Evolutionary conservation across 2,113 vertebrate genomes (phyloP).

Genomic region (Epinephelus moara): DNA sequence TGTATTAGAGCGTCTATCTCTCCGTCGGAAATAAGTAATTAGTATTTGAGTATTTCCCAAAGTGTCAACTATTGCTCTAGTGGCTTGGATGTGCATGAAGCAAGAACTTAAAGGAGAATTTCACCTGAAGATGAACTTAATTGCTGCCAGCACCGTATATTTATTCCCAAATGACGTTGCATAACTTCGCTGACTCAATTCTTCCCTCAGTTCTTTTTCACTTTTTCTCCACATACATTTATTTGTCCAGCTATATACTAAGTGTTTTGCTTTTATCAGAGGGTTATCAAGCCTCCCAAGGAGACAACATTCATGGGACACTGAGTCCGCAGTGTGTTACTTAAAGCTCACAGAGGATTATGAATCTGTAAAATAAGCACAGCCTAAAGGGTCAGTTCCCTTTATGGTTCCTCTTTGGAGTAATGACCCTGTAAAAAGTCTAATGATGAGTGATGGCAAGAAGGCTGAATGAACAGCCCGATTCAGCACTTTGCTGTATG

Average conservation of each 20-base stretch:
- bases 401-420: slow-evolving; percentile 27
- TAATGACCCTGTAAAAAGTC: slow-evolving; percentile 27
- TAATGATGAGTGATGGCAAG: slow-evolving; percentile 49
- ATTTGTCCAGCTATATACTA: slow-evolving; percentile 11
- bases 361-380: slow-evolving; percentile 38
- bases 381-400: slow-evolving; percentile 26
- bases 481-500: slow-evolving; percentile 35
- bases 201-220: background rate
- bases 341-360: slow-evolving; percentile 36
- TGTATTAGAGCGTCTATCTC: background rate
- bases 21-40: background rate
- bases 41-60: background rate
- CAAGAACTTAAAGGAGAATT: background rate
- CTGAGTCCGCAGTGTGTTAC: background rate
- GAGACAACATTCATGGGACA: slow-evolving; percentile 45
- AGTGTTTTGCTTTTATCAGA: background rate
- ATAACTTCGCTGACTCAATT: slow-evolving; percentile 14
- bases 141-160: background rate
- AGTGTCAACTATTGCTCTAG: background rate
- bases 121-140: background rate
- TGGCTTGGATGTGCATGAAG: background rate
- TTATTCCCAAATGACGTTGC: background rate
- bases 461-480: slow-evolving; percentile 20
- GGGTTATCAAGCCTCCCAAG: background rate
- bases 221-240: slow-evolving; percentile 13